Base-by-base conservation (phyloP, 2,888 invertebrate species). In the Halictus quadricinctus region DNA sequence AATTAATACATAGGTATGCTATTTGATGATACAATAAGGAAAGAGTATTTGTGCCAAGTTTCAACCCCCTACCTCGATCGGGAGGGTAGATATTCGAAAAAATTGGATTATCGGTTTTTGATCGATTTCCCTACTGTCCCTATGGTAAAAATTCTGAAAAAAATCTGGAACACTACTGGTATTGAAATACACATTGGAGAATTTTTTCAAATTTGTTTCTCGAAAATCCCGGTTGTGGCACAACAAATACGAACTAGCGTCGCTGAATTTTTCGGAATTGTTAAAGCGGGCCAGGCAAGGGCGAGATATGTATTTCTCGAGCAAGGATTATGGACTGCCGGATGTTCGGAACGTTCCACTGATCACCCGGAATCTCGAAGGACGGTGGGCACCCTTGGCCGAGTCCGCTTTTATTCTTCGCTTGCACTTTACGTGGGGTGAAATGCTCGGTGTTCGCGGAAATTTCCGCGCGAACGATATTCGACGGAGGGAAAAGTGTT, bases 401-500 rank as follows among this genome's bases (percentile, higher is more conserved):
- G 76, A 73, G 64, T 60, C n/a, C 58, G 66, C 58, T 76, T 77
- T 82, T 83, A 84, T 84, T 83, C 83, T 74, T 77, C 69, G 58
- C 8, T n/a, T 21, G 66, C 83, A 70, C 83, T 77, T 74, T 77
- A 76, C 60, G 69, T 12, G 69, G 58, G 41, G 41, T 15, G 70
- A 83, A 83, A 84, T 74, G 69, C 83, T 70, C 83, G 76, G 77
- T 58, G 73, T 82, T 77, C 83, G 83, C 48, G 60, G 36, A 41
- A 74, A 83, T 84, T 84, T 83, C 76, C 83, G 18, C 73, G 25
- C 54, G 79, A 76, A 72, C 66, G 79, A 72, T 41, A 36, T 41
- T 46, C 41, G 74, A 25, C 41, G 12, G 43, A 80, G 69, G 46
- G 72, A 66, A 76, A 78, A 76, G 77, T 83, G 83, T 64, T 79